These are phyloP conservation scores for Fulica atra DNA, from an alignment of 2,113 vertebrate species.

Conservation along the genomic window DNA sequence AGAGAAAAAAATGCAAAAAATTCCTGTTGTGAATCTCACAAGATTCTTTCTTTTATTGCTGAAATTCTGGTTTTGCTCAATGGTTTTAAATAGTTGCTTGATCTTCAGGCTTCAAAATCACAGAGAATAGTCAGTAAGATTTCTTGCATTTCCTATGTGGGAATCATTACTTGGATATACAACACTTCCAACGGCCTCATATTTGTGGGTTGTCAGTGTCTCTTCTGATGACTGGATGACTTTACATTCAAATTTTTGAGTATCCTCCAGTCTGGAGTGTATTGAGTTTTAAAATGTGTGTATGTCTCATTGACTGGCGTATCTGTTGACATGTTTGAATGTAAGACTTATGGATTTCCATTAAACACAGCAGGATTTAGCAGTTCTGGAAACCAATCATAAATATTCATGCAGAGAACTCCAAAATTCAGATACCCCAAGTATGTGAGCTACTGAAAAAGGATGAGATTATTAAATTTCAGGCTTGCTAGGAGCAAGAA, in stretches of 20 bases:
- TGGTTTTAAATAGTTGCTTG: not conserved
- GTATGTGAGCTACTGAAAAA: not conserved
- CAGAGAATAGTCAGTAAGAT: not conserved
- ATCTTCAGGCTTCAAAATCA: not conserved
- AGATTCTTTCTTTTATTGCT: not conserved
- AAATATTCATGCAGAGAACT: not conserved
- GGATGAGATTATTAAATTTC: not conserved
- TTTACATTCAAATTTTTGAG: not conserved
- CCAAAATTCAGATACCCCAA: not conserved
- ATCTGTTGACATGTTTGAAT: not conserved
- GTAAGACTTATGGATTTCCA: not conserved
- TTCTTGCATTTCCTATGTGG: not conserved
- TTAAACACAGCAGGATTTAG: not conserved
- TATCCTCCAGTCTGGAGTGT: not conserved
- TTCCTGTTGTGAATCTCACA: not conserved
- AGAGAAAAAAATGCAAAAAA: not conserved
- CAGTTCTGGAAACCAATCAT: not conserved
- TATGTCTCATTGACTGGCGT: not conserved
- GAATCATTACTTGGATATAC: not conserved
- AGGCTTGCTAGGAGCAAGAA: not conserved
- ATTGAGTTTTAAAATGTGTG: not conserved
- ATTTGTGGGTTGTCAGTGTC: slow-evolving; percentile 5
- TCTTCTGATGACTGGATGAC: not conserved
- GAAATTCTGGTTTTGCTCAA: not conserved
- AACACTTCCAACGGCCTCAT: not conserved